Evolutionary conservation across 2,797 vertebrate species (phyloP), one percentile per base, ranked within the genome.

Genomic region (Halcyon badia): DNA sequence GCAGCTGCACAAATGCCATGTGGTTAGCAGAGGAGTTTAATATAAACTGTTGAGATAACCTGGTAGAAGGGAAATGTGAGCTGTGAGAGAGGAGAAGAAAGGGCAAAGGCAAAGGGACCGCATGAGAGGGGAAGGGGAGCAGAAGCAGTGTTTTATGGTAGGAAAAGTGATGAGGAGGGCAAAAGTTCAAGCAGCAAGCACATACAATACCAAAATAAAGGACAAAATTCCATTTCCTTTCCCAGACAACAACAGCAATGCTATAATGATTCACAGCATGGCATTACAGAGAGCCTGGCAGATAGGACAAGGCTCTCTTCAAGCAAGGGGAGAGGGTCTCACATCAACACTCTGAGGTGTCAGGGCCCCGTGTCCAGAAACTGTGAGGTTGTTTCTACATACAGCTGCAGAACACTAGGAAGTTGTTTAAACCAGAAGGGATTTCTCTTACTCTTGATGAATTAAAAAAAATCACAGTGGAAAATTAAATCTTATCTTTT

Each of bases 31-130:
- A 81, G 79, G 62, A 86, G 72, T 93, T 87, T 83, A 78, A 61
- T 58, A 39, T 35, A 91, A 93, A 76, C 66, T 88, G 73, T 82
- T 95, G 80, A 87, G 83, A 93, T 84, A 92, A 90, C 42, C 49
- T 0, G 0, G 35, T 39, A 42, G 24, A 62, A 86, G 30, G 39
- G 62, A 93, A 90, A 88, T 30, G 57, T 0, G 9, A 95, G 26
- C 54, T 71, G 21, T 69, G 42, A 3, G 2, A 80, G n/a, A 70
- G 37, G 17, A 85, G 65, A 37, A 85, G 71, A 85, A 92, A 94
- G 62, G 69, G 37, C 42, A 91, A 94, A 89, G 51, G 31, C 57
- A 85, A 83, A 77, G 21, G 20, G 35, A 76, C n/a, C 62, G 30
- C 22, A 35, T 17, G 14, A 51, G 44, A 88, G 35, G 33, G 57